Evolutionary conservation across 2,888 invertebrate species (phyloP).

Genomic region (Eledona agricola): DNA sequence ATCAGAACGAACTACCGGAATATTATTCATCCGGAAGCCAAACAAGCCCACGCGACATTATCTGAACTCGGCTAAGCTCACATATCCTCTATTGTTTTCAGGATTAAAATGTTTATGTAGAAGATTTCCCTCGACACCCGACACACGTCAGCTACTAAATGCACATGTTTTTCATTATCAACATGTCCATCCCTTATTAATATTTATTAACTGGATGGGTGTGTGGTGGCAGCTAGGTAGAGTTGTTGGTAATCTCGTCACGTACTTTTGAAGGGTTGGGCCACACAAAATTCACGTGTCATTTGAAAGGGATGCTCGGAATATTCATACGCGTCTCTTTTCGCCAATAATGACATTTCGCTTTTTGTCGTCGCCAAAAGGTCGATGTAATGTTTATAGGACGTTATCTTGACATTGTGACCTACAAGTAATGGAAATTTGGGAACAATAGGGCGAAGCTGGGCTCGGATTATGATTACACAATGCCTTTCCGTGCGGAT

Average conservation of each 20-base stretch:
- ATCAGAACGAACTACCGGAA: too few species aligned
- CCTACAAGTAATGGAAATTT: slow-evolving; percentile 45
- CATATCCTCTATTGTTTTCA: slow-evolving; percentile 4
- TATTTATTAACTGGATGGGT: slow-evolving; percentile 44
- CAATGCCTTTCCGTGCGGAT: slow-evolving; percentile 45
- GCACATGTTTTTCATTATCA: slow-evolving; percentile 30
- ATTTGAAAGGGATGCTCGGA: slow-evolving; percentile 40
- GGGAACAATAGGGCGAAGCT: slow-evolving; percentile 41
- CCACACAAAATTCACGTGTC: slow-evolving; percentile 49
- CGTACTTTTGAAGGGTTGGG: slow-evolving; percentile 47
- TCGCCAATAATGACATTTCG: slow-evolving; percentile 3
- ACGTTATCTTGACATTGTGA: slow-evolving; percentile 41
- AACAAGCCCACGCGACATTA: too few species aligned
- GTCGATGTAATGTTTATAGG: slow-evolving; percentile 36
- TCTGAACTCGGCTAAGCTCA: too few species aligned
- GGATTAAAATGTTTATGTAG: slow-evolving; percentile 6
- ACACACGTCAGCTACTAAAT: slow-evolving; percentile 21
- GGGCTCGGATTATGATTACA: slow-evolving; percentile 42
- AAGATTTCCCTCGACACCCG: slow-evolving; percentile 12
- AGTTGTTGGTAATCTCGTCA: slow-evolving; percentile 39
- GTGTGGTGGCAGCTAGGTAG: slow-evolving; percentile 33
- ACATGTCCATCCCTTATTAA: slow-evolving; percentile 44
- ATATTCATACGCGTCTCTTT: slow-evolving; percentile 37
- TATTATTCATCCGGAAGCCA: too few species aligned
- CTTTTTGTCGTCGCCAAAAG: neutral